Evolutionary conservation across 1,140 invertebrate genomes (phyloP).

Genomic region (Drosophila novamexicana): DNA sequence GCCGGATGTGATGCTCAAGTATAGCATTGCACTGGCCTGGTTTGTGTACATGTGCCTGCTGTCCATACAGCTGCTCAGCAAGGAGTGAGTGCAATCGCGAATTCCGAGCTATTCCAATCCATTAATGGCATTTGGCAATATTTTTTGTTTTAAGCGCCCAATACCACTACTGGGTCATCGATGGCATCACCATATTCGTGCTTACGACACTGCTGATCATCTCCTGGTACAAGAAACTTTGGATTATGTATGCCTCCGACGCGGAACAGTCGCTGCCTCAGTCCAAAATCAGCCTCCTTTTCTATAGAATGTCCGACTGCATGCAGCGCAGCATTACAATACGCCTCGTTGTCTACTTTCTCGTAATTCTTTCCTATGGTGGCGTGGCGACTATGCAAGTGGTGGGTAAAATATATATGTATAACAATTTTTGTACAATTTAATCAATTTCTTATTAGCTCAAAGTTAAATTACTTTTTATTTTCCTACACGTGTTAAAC

Average conservation of each 20-base stretch:
- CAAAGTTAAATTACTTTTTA: background rate
- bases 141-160: slow-evolving; percentile 27
- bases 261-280: slow-evolving; percentile 63
- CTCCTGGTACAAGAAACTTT: slow-evolving; percentile 84
- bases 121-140: too few relatives aligned
- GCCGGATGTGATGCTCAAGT: slow-evolving; percentile 83
- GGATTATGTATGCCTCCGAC: slow-evolving; percentile 78
- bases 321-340: slow-evolving; percentile 87
- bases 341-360: slow-evolving; percentile 88
- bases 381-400: slow-evolving; percentile 88
- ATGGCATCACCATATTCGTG: slow-evolving; percentile 67
- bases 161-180: slow-evolving; percentile 67
- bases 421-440: background rate
- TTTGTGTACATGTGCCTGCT: slow-evolving; percentile 71
- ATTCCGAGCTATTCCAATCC: too few relatives aligned
- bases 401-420: slow-evolving; percentile 76
- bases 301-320: slow-evolving; percentile 85
- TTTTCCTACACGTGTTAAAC: background rate
- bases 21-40: slow-evolving; percentile 73
- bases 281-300: slow-evolving; percentile 74
- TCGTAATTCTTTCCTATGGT: slow-evolving; percentile 87
- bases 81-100: slow-evolving; percentile 49
- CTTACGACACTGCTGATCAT: slow-evolving; percentile 79
- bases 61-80: slow-evolving; percentile 72
- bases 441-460: background rate